A percentile compares a stretch with the other conserved stretches of the same genome.
Evolutionary conservation across 2,113 vertebrate genomes (phyloP).

Genomic region (Prinia subflava): DNA sequence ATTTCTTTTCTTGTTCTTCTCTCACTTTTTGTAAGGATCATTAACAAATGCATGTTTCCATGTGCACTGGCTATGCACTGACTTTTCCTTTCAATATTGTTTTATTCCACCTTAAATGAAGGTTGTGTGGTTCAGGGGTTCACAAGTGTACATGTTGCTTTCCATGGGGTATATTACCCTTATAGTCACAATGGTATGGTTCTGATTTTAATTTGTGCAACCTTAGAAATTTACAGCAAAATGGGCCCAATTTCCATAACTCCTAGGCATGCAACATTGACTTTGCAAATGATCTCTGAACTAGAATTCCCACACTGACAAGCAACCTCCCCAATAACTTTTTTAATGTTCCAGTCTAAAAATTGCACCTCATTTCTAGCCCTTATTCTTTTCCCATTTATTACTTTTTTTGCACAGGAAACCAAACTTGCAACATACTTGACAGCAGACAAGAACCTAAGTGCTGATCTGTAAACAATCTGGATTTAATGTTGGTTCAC

Average conservation of each 20-base stretch:
- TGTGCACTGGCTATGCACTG: not conserved
- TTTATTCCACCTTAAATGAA: not conserved
- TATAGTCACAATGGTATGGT: not conserved
- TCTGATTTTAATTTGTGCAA: not conserved
- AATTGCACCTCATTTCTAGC: not conserved
- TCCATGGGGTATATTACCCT: not conserved
- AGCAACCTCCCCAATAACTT: not conserved
- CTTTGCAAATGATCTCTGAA: not conserved
- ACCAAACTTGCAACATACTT: not conserved
- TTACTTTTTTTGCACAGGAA: not conserved
- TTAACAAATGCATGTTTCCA: not conserved
- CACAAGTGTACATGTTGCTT: not conserved
- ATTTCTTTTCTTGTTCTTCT: not conserved
- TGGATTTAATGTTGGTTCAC: not conserved
- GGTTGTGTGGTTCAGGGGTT: not conserved
- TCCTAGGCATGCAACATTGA: not conserved
- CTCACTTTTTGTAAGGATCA: not conserved
- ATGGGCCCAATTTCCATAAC: not conserved
- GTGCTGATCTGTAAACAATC: not conserved
- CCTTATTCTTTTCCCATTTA: not conserved
- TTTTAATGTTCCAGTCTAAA: constrained; percentile 5
- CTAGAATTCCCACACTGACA: not conserved
- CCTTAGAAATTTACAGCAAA: not conserved
- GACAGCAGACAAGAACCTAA: not conserved
- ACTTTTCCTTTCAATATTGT: not conserved